Base-by-base conservation (phyloP, 2,888 invertebrate genomes). In the Agrotis puta region DNA sequence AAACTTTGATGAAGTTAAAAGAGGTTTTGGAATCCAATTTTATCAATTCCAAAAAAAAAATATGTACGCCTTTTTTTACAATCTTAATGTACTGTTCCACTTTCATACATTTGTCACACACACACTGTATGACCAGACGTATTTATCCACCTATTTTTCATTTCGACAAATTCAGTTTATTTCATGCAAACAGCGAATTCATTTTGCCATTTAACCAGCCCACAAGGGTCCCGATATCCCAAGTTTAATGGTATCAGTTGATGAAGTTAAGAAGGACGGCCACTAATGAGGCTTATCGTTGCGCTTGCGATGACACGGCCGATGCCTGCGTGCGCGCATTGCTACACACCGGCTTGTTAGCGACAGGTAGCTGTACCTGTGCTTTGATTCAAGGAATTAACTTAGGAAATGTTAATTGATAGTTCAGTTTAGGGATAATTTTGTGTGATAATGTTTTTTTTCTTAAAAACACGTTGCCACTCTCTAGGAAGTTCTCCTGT, bases 241-340 rank as follows among this genome's bases (percentile, higher is more conserved):
- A 39, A 85, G 71, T 79, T 85, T 83, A 85, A 84, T 84, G 79
- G 87, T 89, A 90, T 91, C 90, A 82, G 81, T 87, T 93, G 93
- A 94, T 93, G 93, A 92, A 93, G 93, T 90, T 91, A 91, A 92
- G 89, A 88, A 88, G 88, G 85, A 86, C 88, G 87, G 87, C 87
- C 90, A 81, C 94, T 95, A 94, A 95, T 95, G 95, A 95, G 94
- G 90, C 91, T 94, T 94, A 95, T 95, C 94, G 88, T 81, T 74
- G 82, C 63, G 79, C 77, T 75, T 73, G 87, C 90, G 94, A 95
- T 95, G 94, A 94, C 94, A 93, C 91, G 87, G 85, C 83, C 90
- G 94, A 94, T 94, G 93, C 87, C 90, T 91, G 91, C 91, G 91
- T 92, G 87, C 87, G 89, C 88, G 88, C 89, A 90, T 86, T 84